Conservation (phyloP, 2,888 invertebrate genomes). For the Trichogramma dendrolimi region DNA sequence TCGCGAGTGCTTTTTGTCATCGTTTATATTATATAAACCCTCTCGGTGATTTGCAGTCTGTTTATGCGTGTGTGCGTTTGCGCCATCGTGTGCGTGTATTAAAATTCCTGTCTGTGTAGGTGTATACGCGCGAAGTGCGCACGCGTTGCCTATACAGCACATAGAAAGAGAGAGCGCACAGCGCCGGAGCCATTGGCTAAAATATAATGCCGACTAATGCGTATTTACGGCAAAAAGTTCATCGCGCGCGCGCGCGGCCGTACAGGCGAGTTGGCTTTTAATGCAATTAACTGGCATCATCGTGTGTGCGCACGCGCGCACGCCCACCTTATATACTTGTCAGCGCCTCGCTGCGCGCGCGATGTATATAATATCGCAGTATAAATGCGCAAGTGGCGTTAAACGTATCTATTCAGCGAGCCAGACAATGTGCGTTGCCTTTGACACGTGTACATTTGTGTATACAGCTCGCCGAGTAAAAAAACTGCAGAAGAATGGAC, state of each 20-base stretch:
- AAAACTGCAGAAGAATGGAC: too few relatives aligned
- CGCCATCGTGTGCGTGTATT: not conserved
- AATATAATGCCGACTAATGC: conserved; percentile 42
- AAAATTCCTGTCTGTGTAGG: conserved; percentile 10
- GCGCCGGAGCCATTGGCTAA: conserved; percentile 18
- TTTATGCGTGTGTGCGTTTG: conserved; percentile 39
- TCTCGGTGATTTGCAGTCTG: conserved; percentile 46
- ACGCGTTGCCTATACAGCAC: conserved; percentile 11
- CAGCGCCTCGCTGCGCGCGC: too few relatives aligned
- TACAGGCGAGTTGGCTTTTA: conserved; percentile 1
- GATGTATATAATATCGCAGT: too few relatives aligned
- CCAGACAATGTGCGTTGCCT: too few relatives aligned
- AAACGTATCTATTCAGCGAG: too few relatives aligned
- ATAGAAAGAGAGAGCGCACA: conserved; percentile 27
- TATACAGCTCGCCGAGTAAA: too few relatives aligned
- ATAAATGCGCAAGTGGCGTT: too few relatives aligned
- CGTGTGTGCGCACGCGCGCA: conserved; percentile 20
- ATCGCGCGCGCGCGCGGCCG: conserved; percentile 19
- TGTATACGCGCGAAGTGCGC: not conserved
- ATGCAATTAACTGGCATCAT: conserved; percentile 1
- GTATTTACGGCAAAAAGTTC: conserved; percentile 50
- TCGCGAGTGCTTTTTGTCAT: conserved; percentile 52
- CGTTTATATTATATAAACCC: conserved; percentile 43
- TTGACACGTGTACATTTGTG: too few relatives aligned
- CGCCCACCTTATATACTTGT: conserved; percentile 13